Conservation (phyloP, 2,113 vertebrate species). For the Caranx melampygus region DNA sequence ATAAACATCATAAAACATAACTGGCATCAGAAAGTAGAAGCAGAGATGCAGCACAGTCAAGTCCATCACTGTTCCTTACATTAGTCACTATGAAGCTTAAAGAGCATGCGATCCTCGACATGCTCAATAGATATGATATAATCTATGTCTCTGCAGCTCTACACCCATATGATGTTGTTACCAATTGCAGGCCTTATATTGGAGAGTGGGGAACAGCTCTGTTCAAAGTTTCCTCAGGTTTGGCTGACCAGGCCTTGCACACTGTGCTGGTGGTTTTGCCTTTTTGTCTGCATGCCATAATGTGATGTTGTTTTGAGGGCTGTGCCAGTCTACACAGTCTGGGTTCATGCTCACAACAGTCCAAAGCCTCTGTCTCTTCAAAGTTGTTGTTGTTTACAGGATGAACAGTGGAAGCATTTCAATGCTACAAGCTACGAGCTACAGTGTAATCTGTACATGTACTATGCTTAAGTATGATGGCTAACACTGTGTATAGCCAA, state of each 20-base stretch:
- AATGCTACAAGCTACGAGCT: conserved; percentile 2
- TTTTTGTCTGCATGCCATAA: background rate
- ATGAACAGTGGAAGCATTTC: conserved; percentile 21
- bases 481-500: background rate
- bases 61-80: background rate
- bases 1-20: no score
- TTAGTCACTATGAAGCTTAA: no score
- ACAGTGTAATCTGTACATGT: background rate
- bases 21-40: background rate
- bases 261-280: background rate
- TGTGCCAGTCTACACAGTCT: conserved; percentile 8
- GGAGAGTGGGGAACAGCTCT: background rate
- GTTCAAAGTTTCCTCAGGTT: conserved; percentile 6
- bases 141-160: no score
- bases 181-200: background rate
- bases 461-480: background rate
- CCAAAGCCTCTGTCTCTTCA: conserved; percentile 14
- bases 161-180: background rate
- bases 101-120: background rate
- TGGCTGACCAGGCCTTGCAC: background rate
- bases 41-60: background rate
- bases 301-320: conserved; percentile 10
- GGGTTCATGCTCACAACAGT: background rate
- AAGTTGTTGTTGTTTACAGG: conserved; percentile 21
- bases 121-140: background rate